phyloP scores from a whole-genome alignment of 2,113 vertebrate species.

The Pipra filicauda region DNA sequence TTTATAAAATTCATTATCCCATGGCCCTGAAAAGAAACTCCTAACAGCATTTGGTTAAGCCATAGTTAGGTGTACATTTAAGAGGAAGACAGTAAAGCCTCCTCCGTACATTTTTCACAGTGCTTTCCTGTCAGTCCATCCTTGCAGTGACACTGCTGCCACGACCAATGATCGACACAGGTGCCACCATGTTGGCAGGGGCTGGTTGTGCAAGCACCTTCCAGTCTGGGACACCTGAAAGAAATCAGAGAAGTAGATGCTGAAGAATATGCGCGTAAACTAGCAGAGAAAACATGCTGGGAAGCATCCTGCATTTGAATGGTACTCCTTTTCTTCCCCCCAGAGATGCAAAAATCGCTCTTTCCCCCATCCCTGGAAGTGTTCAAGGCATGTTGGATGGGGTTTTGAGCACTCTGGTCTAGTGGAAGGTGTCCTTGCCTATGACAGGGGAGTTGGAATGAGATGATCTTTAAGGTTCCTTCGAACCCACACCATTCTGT shows the following conservation, averaged over 20 bases:
- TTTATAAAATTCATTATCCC: background rate
- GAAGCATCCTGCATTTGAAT: background rate
- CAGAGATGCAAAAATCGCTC: background rate
- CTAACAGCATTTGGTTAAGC: background rate
- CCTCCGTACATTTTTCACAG: conserved; percentile 91
- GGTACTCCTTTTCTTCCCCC: background rate
- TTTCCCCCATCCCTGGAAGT: background rate
- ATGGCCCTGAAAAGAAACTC: background rate
- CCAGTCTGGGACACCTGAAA: conserved; percentile 90
- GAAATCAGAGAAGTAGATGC: background rate
- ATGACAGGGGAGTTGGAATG: background rate
- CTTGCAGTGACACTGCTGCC: conserved; percentile 91
- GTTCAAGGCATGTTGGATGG: background rate
- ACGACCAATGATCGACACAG: conserved; percentile 93
- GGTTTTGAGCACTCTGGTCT: background rate
- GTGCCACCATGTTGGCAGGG: conserved; percentile 91
- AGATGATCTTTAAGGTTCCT: background rate
- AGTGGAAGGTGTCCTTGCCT: background rate
- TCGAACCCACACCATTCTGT: background rate
- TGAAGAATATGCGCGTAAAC: background rate
- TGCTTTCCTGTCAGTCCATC: conserved; percentile 90
- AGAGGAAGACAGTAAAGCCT: background rate
- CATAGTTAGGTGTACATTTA: background rate
- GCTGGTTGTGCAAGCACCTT: conserved; percentile 84
- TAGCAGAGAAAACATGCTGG: background rate